Conservation (phyloP, 2,888 invertebrate species). For the Unio pictorum region DNA sequence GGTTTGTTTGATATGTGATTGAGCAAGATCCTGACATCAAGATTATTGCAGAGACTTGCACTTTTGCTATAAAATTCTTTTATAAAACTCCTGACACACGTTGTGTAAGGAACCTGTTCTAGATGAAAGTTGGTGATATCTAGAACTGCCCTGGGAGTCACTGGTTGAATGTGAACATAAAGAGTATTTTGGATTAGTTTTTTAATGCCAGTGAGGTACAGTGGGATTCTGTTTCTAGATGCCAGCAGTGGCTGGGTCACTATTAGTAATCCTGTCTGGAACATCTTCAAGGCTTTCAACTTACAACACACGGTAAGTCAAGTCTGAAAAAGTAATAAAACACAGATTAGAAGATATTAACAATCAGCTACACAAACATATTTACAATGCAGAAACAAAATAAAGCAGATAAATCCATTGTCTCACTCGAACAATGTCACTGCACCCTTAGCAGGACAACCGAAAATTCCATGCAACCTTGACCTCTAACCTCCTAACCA, state of each 20-base stretch:
- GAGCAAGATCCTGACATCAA: slow-evolving; percentile 55
- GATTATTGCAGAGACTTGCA: slow-evolving; percentile 40
- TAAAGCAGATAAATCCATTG: too few species aligned
- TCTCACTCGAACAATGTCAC: too few species aligned
- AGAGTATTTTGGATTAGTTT: slow-evolving; percentile 47
- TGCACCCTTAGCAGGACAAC: too few species aligned
- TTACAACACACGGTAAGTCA: too few species aligned
- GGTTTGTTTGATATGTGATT: slow-evolving; percentile 44
- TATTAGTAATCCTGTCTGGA: slow-evolving; percentile 50
- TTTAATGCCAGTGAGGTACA: slow-evolving; percentile 43
- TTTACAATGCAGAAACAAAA: too few species aligned
- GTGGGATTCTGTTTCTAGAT: slow-evolving; percentile 33
- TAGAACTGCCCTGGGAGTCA: background rate
- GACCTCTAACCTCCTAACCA: too few species aligned
- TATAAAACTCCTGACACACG: slow-evolving; percentile 42
- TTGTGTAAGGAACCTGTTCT: slow-evolving; percentile 35
- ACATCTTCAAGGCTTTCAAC: slow-evolving; percentile 27
- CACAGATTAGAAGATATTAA: too few species aligned
- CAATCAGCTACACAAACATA: too few species aligned
- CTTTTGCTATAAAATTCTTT: slow-evolving; percentile 49
- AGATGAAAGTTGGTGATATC: slow-evolving; percentile 18
- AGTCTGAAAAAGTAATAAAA: too few species aligned
- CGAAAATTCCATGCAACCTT: too few species aligned
- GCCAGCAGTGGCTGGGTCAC: slow-evolving; percentile 54
- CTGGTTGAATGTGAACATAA: slow-evolving; percentile 60